Base-by-base conservation (phyloP, 2,888 invertebrate genomes). In the Fabriciana adippe region DNA sequence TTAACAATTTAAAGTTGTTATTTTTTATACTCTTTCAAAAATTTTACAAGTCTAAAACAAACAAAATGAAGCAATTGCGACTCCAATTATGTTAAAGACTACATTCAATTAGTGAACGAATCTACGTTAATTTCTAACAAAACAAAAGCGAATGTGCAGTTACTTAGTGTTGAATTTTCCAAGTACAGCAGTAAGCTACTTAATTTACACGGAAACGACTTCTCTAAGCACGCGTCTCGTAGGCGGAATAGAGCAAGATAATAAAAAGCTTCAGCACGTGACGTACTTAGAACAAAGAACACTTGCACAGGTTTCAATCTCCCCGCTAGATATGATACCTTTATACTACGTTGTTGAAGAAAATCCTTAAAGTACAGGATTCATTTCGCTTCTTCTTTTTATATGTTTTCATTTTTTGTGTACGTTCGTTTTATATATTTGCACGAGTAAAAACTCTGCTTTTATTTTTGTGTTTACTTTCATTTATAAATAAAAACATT, bases 231-330 rank as follows among this genome's bases (percentile, higher is more conserved):
- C 73, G 67, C 77, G 77, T 72, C 76, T 74, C 73, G 75, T 72
- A 72, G 76, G 73, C 76, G 73, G 76, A 79, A 75, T 70, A 70
- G 67, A 72, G 70, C 70, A 74, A 71, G 79, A 83, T 88, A 87
- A 88, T 89, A 89, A 88, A 90, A 88, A 79, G 84, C 85, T 86
- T 82, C 79, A 79, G 85, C 81, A 89, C 88, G 91, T 90, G 91
- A 86, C 85, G 81, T 74, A 78, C 73, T 85, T 80, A 80, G 79
- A 81, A 85, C 83, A 85, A 87, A 84, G 83, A 83, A 86, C 85
- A 82, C 82, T 81, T 79, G 75, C 79, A 76, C 72, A 78, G 79
- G 79, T 82, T 83, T 79, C 76, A 81, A 81, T 79, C 77, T 78
- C 79, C 66, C 68, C 66, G 16, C 57, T 61, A 72, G 69, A 69